Conservation (phyloP, 2,113 vertebrate species). For the Colinus virginianus region DNA sequence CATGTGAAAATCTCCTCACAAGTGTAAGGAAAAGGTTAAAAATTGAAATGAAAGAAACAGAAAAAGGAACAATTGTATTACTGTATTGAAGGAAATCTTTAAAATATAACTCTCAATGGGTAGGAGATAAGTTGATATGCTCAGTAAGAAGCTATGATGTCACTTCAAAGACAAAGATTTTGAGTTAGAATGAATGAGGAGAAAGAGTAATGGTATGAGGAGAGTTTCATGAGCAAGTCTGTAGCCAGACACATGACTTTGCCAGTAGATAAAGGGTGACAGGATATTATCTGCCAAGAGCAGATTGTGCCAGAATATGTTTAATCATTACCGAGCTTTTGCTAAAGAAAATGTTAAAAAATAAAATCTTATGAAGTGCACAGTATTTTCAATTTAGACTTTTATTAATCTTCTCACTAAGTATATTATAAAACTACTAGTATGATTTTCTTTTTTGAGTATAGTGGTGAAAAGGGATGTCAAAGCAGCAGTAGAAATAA, state of each 20-base stretch:
- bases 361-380: background rate
- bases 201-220: background rate
- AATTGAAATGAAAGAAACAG: background rate
- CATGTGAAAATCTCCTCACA: background rate
- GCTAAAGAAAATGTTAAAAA: background rate
- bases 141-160: background rate
- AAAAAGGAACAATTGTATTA: background rate
- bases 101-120: background rate
- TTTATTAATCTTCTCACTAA: background rate
- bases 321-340: background rate
- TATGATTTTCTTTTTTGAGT: background rate
- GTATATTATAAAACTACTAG: background rate
- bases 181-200: background rate
- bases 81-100: background rate
- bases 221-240: background rate
- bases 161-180: background rate
- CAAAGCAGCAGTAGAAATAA: too few species aligned
- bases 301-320: background rate
- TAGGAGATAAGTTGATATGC: background rate
- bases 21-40: background rate
- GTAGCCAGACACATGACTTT: background rate
- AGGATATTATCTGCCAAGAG: background rate
- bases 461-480: background rate
- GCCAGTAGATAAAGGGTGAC: background rate
- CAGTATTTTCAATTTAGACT: background rate